Percentiles rank a stretch among this genome's conserved stretches.
Conservation (phyloP, 1,140 invertebrate species). For the Drosophila serrata region DNA sequence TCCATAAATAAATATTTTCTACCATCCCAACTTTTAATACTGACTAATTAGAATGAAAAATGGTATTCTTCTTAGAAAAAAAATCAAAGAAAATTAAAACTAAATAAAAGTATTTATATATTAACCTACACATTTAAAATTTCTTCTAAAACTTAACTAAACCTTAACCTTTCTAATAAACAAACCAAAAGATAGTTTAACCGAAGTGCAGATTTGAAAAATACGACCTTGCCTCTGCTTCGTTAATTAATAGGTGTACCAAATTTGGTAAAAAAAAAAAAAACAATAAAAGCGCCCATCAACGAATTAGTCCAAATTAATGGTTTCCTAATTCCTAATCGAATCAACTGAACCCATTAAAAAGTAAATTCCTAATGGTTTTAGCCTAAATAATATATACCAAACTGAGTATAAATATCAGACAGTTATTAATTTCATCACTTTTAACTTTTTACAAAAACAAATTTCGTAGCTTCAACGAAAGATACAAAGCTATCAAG, state of each 20-base stretch:
- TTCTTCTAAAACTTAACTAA: no score
- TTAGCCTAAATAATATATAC: conserved; percentile 6
- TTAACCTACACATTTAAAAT: no score
- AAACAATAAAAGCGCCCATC: conserved; percentile 1
- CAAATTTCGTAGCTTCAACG: not conserved
- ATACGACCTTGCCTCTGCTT: not conserved
- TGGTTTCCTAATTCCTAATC: conserved; percentile 12
- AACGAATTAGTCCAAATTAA: conserved; percentile 4
- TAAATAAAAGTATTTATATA: no score
- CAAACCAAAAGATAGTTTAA: no score
- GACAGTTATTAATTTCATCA: not conserved
- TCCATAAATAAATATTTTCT: not conserved
- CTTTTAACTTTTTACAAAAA: not conserved
- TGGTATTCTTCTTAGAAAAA: no score
- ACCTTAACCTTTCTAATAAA: not conserved
- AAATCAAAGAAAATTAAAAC: not conserved
- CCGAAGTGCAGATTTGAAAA: no score
- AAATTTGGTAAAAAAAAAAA: conserved; percentile 7
- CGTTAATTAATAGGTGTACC: conserved; percentile 13
- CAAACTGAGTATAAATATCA: not conserved
- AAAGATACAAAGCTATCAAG: not conserved
- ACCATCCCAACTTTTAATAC: not conserved
- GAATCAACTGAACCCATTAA: conserved; percentile 1
- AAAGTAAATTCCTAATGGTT: conserved; percentile 2
- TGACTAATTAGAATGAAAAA: not conserved